phyloP scores from a whole-genome alignment of 2,113 vertebrate genomes.

The Polyodon spathula region DNA sequence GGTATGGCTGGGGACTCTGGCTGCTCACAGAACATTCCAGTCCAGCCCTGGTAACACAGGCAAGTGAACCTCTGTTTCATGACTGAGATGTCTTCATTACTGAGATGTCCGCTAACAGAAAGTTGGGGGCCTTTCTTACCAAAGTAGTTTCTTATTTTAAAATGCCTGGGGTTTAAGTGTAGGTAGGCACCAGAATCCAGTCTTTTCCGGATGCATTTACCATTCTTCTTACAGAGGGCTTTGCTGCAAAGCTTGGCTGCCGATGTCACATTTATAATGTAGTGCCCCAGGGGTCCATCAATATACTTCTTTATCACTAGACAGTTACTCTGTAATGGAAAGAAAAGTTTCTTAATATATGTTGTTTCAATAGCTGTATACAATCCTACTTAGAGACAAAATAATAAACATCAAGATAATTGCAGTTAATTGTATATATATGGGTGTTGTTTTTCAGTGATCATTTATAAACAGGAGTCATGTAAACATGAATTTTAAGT shows the following conservation, averaged over 20 bases:
- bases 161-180: conserved; percentile 64
- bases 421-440: conserved; percentile 4
- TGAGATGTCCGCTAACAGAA: conserved; percentile 51
- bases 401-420: conserved; percentile 9
- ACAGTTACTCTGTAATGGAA: conserved; percentile 63
- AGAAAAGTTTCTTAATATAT: conserved; percentile 14
- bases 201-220: conserved; percentile 70
- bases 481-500: neutral
- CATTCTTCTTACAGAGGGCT: conserved; percentile 74
- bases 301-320: conserved; percentile 66
- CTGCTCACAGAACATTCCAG: conserved; percentile 70
- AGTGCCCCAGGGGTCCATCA: conserved; percentile 67
- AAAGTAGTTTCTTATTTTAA: conserved; percentile 43
- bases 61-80: conserved; percentile 79
- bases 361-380: neutral
- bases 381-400: neutral
- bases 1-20: conserved; percentile 35
- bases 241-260: conserved; percentile 81
- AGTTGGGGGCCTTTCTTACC: conserved; percentile 40
- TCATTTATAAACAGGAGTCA: conserved; percentile 17
- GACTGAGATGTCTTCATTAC: conserved; percentile 44
- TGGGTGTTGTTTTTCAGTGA: neutral
- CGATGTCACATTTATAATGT: conserved; percentile 76
- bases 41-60: conserved; percentile 82
- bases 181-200: conserved; percentile 58